A percentile compares a stretch with the other conserved stretches of the same genome.
phyloP scores from a whole-genome alignment of 1,140 invertebrate genomes.

The Cydia splendana region DNA sequence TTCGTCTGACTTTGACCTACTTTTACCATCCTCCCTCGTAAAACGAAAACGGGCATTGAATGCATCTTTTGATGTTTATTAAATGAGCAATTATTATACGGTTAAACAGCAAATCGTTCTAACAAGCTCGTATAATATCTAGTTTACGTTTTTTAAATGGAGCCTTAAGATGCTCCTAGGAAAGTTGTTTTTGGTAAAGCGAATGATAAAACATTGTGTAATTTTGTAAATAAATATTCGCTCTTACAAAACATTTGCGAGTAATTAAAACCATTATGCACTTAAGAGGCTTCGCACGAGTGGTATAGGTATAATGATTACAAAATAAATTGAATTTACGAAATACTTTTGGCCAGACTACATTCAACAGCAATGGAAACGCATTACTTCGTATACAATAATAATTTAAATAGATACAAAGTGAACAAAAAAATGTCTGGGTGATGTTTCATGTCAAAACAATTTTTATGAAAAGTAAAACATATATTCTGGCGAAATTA shows the following conservation, averaged over 20 bases:
- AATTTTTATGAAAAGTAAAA: neutral
- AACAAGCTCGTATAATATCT: neutral
- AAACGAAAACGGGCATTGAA: neutral
- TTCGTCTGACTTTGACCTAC: too few relatives aligned
- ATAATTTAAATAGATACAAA: neutral
- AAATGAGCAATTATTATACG: conserved; percentile 9
- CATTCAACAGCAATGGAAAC: neutral
- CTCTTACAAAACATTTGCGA: neutral
- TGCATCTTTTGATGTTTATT: conserved; percentile 2
- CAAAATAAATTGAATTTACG: neutral
- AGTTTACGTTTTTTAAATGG: neutral
- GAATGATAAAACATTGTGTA: neutral
- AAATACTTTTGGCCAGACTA: neutral
- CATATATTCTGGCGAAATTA: too few relatives aligned
- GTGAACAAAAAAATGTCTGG: neutral
- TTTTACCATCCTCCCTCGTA: neutral
- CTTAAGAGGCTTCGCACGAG: neutral
- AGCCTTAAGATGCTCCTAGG: neutral
- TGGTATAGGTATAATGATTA: too few relatives aligned
- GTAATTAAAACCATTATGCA: conserved; percentile 1
- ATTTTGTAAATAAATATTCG: neutral
- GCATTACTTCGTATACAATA: too few relatives aligned
- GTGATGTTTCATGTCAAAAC: neutral
- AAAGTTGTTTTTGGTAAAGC: neutral
- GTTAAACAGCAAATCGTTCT: neutral